Conservation (phyloP, 2,797 vertebrate species). For the Myiothlypis coronata region DNA sequence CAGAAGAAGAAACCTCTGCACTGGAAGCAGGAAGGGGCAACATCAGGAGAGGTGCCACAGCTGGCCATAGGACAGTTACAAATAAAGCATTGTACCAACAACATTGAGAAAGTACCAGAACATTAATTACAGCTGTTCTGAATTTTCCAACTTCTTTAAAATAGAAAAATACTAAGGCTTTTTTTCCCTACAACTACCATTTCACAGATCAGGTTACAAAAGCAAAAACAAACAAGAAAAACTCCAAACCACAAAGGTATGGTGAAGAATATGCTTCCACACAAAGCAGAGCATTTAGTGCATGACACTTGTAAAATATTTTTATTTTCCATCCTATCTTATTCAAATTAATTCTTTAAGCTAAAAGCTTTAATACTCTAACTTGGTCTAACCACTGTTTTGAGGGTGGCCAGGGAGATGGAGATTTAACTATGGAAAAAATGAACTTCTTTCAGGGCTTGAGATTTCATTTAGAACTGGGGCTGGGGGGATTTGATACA, state of each 20-base stretch:
- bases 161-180: background rate
- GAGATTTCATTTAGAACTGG: background rate
- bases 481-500: background rate
- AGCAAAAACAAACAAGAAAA: background rate
- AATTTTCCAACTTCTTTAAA: background rate
- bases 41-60: background rate
- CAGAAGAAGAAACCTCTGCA: conserved; percentile 34
- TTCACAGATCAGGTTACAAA: background rate
- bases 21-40: background rate
- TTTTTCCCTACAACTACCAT: background rate
- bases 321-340: background rate
- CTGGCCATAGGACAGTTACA: background rate
- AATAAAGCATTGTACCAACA: background rate
- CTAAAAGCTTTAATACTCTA: background rate
- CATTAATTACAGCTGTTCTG: background rate
- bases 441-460: background rate
- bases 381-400: background rate
- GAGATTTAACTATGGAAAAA: background rate
- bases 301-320: background rate
- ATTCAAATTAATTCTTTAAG: background rate
- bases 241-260: background rate
- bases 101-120: background rate
- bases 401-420: background rate
- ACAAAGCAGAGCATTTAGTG: background rate
- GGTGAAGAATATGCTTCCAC: background rate